Base-by-base conservation (phyloP, 2,888 invertebrate genomes). In the Cantharis rufa region DNA sequence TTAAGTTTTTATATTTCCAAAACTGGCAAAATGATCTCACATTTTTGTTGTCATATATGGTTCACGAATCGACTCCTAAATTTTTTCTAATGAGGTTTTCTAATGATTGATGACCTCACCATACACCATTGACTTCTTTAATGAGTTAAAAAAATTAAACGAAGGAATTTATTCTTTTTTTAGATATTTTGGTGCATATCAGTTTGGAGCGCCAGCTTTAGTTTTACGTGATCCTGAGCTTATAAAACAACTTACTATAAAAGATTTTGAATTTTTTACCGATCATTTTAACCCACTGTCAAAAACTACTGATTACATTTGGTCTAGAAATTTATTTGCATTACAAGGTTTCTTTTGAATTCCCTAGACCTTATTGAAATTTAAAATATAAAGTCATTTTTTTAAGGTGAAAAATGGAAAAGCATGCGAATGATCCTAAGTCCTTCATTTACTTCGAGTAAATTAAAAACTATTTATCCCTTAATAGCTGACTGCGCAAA, bases 161-260 rank as follows among this genome's bases (percentile, higher is more conserved):
- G 5, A 18, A 21, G 3, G 1, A 21, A 21, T 21, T 24, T 13
- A 3, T 32, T 13, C 5, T 7, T n/a, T 48, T n/a, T 48, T 48
- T 48, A 48, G 48, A 48, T 48, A 2, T 48, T 0, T 48, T 5
- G 91, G 91, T 3, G 82, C 86, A 32, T 91, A 87, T 77, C 90
- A 90, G 81, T 88, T 90, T 32, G 76, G 85, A 0, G 79, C 78
- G 0, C 90, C 90, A 0, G 75, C 89, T 0, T 76, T 90, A 7
- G 77, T 91, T 32, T 85, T 92, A n/a, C 86, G 90, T 1, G 91
- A 91, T 82, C 90, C 90, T 0, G 91, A 91, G 62, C 74, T 91
- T 13, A 86, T 91, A 2, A 91, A 90, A 79, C 88, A 84, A 64
- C 88, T 91, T 15, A 88, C 90, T 0, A 88, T 92, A 0, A 92